Conservation (phyloP, 2,113 vertebrate species). For the Piprites chloris region DNA sequence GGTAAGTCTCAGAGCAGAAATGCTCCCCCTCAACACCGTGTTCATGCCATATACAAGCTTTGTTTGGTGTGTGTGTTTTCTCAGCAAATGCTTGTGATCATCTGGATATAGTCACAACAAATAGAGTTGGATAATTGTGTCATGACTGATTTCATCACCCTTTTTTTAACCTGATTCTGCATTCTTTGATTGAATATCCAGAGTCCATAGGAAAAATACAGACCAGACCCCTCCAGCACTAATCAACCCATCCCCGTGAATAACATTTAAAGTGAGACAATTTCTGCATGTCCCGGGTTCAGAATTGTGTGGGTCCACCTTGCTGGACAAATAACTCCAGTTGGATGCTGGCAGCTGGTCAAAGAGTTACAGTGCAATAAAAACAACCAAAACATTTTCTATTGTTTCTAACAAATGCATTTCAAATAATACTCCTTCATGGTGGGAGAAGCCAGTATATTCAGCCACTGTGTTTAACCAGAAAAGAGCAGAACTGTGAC, state of each 20-base stretch:
- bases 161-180: constrained; percentile 91
- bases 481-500: neutral
- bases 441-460: neutral
- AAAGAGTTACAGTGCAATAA: neutral
- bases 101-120: constrained; percentile 23
- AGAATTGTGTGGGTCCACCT: neutral
- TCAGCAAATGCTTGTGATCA: neutral
- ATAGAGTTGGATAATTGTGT: constrained; percentile 81
- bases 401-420: neutral
- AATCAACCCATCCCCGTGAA: neutral
- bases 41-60: neutral
- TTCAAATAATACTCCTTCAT: neutral
- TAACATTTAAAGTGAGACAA: neutral
- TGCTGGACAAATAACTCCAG: neutral
- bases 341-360: neutral
- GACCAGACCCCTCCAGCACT: neutral
- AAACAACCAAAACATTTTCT: neutral
- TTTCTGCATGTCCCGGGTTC: neutral
- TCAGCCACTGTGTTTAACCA: neutral
- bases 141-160: constrained; percentile 83
- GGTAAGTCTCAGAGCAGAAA: neutral
- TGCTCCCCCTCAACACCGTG: neutral
- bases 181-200: constrained; percentile 85
- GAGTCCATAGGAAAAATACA: neutral
- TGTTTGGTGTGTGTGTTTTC: neutral